These are phyloP conservation scores for Phyllotreta cruciferae DNA, from an alignment of 2,888 invertebrate genomes.

Conservation along the genomic window DNA sequence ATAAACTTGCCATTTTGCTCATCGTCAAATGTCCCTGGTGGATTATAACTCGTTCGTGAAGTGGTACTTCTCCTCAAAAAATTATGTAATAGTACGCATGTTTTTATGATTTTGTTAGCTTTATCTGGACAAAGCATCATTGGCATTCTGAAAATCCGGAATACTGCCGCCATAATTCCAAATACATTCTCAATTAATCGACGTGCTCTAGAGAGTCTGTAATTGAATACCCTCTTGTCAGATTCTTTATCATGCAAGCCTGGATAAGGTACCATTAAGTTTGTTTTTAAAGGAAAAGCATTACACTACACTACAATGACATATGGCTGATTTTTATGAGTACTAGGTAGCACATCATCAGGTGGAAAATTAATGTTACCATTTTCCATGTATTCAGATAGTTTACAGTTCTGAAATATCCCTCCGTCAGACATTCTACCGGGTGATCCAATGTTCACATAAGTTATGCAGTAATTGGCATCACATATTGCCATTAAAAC, in stretches of 20 bases:
- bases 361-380: too few relatives aligned
- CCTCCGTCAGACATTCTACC: too few relatives aligned
- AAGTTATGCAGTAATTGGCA: too few relatives aligned
- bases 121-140: slow-evolving; percentile 34
- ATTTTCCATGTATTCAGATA: too few relatives aligned
- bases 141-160: slow-evolving; percentile 32
- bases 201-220: slow-evolving; percentile 33
- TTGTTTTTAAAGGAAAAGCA: too few relatives aligned
- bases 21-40: slow-evolving; percentile 28
- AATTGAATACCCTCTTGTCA: slow-evolving; percentile 42
- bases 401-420: too few relatives aligned
- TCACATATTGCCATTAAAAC: too few relatives aligned
- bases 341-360: too few relatives aligned
- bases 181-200: slow-evolving; percentile 32
- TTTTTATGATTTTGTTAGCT: slow-evolving; percentile 24
- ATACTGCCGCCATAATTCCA: slow-evolving; percentile 32
- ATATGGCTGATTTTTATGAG: too few relatives aligned
- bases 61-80: slow-evolving; percentile 27
- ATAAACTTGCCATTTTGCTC: slow-evolving; percentile 12
- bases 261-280: too few relatives aligned
- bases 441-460: too few relatives aligned
- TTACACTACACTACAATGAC: too few relatives aligned
- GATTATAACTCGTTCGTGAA: slow-evolving; percentile 29
- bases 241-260: slow-evolving; percentile 34
- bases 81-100: slow-evolving; percentile 30